Evolutionary conservation across 1,140 invertebrate species (phyloP), one percentile per base, ranked within the genome.

Genomic region (Bombus haemorrhoidalis): DNA sequence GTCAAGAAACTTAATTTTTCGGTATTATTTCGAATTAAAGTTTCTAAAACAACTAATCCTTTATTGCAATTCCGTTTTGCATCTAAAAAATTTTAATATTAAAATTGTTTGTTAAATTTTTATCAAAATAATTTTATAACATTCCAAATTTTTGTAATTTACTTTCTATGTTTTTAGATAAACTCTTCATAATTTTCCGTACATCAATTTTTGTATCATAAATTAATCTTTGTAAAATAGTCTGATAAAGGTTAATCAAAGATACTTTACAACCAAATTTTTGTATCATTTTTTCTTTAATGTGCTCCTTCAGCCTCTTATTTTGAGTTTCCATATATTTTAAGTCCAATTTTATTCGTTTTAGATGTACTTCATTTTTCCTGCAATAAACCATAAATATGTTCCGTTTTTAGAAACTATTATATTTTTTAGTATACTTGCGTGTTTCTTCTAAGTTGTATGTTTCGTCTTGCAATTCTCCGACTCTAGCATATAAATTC

Each of bases 381-480:
- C 95, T 95, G 39, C 4, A 89, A 83, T 2, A 53, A 47, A 69
- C 3, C 8, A 43, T 28, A 57, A 22, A 72, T 81, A 77, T 57
- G 64, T 41, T 13, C 18, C 57, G 25, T 10, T 73, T 59, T 69
- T 41, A 73, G 6, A 28, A 13, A 32, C 37, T 57, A 39, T 28
- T 64, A 57, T 39, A 37, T 34, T n/a, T 47, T 66, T 9, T 71
- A 64, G 43, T 41, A 93, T 95, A 97, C 96, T 95, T 96, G 89
- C 96, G 95, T 90, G 96, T 96, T 81, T 94, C 95, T 85, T 96
- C 95, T 87, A 97, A 96, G 8, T 96, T 92, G 28, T 93, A 89
- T 57, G 96, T 97, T 90, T 97, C 97, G 32, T 96, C 93, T 84
- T 97, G 95, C 12, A 98, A 92, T 91, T 97, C 95, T 69, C 96